Conservation (phyloP, 2,888 invertebrate species). For the Prosapia bicincta region DNA sequence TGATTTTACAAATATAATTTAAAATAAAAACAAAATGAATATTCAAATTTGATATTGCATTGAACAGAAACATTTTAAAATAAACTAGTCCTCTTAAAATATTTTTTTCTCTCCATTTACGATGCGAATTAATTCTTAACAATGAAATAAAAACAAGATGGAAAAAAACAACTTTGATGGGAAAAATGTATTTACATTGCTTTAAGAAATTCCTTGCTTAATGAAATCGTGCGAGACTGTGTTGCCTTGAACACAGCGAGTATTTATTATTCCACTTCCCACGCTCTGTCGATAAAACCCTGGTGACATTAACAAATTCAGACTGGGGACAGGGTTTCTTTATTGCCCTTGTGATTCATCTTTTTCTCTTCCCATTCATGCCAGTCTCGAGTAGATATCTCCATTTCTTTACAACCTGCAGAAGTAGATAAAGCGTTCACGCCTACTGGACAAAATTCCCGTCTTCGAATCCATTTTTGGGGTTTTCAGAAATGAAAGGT, state of each 20-base stretch:
- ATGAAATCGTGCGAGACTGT: no score
- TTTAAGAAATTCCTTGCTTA: no score
- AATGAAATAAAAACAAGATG: no score
- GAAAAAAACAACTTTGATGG: no score
- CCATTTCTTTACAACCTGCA: not conserved
- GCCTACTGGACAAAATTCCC: not conserved
- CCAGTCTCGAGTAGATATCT: not conserved
- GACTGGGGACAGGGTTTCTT: not conserved
- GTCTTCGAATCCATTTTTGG: not conserved
- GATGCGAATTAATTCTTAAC: no score
- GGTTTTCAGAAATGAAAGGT: not conserved
- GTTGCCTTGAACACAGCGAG: not conserved
- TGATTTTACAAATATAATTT: no score
- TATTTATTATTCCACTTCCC: not conserved
- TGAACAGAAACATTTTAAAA: no score
- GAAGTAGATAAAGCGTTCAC: not conserved
- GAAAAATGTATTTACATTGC: no score
- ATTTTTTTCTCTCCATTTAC: no score
- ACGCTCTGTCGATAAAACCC: not conserved
- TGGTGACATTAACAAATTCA: not conserved
- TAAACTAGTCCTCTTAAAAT: no score
- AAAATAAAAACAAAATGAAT: no score
- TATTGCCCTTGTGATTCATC: not conserved
- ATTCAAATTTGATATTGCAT: no score
- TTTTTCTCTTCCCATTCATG: not conserved